Conservation (phyloP, 2,888 invertebrate genomes). For the Philhelius pedissequus region DNA sequence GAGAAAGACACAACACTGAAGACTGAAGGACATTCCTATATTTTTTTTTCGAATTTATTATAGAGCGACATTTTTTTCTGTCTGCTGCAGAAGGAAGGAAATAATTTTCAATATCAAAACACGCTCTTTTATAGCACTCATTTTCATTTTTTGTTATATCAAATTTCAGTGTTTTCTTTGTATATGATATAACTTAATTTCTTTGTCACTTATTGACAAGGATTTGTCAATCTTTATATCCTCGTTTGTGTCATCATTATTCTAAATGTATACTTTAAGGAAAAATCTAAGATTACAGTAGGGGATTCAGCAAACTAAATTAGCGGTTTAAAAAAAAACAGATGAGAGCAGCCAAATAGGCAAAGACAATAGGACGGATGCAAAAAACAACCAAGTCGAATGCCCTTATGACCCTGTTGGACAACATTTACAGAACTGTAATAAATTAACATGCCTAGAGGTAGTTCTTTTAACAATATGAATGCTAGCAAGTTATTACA, state of each 20-base stretch:
- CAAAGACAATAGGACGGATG: no score
- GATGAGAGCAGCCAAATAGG: no score
- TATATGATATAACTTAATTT: background rate
- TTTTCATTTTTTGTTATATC: background rate
- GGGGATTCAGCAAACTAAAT: no score
- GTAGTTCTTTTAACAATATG: no score
- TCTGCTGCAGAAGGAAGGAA: background rate
- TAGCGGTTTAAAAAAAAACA: no score
- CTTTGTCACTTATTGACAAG: slow-evolving; percentile 7
- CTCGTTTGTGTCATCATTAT: slow-evolving; percentile 1
- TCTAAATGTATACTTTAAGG: background rate
- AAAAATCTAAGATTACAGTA: background rate
- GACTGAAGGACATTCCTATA: background rate
- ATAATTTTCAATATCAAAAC: background rate
- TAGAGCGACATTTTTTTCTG: background rate
- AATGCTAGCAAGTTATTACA: no score
- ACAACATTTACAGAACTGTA: no score
- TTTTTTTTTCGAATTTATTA: background rate
- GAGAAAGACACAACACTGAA: background rate
- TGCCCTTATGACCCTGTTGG: no score
- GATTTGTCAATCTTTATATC: background rate
- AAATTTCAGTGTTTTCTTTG: background rate
- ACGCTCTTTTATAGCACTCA: background rate
- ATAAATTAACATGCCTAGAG: no score
- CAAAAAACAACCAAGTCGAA: no score